Evolutionary conservation across 1,140 invertebrate species (phyloP).

Genomic region (Nymphalis io): DNA sequence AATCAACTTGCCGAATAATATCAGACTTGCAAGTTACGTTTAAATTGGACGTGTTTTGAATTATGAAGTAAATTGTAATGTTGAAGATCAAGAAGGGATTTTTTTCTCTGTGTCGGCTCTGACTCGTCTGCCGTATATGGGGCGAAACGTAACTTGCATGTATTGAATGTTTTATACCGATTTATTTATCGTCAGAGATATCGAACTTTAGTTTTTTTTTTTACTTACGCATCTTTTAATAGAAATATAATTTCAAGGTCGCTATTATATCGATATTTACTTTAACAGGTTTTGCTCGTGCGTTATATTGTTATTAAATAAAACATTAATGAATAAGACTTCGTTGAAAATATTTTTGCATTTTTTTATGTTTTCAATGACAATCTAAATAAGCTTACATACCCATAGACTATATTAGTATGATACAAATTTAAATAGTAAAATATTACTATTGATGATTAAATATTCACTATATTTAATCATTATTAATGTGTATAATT

Average conservation of each 20-base stretch:
- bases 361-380: too few species aligned
- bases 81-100: slow-evolving; percentile 37
- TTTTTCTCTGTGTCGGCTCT: slow-evolving; percentile 44
- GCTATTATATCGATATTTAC: not conserved
- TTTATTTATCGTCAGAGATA: not conserved
- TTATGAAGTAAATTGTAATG: slow-evolving; percentile 46
- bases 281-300: not conserved
- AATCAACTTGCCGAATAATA: slow-evolving; percentile 27
- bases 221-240: not conserved
- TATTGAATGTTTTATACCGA: slow-evolving; percentile 47
- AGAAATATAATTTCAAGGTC: not conserved
- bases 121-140: slow-evolving; percentile 49
- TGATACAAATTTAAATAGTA: too few species aligned
- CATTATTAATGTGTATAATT: not conserved
- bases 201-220: slow-evolving; percentile 1
- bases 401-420: too few species aligned
- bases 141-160: slow-evolving; percentile 41
- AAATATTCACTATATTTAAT: too few species aligned
- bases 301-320: not conserved
- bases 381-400: too few species aligned
- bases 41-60: slow-evolving; percentile 56
- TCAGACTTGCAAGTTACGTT: slow-evolving; percentile 19
- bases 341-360: too few species aligned
- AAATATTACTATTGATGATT: too few species aligned
- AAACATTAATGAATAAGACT: too few species aligned